Evolutionary conservation across 2,797 vertebrate species (phyloP).

Genomic region (Paratrypauchen microcephalus): DNA sequence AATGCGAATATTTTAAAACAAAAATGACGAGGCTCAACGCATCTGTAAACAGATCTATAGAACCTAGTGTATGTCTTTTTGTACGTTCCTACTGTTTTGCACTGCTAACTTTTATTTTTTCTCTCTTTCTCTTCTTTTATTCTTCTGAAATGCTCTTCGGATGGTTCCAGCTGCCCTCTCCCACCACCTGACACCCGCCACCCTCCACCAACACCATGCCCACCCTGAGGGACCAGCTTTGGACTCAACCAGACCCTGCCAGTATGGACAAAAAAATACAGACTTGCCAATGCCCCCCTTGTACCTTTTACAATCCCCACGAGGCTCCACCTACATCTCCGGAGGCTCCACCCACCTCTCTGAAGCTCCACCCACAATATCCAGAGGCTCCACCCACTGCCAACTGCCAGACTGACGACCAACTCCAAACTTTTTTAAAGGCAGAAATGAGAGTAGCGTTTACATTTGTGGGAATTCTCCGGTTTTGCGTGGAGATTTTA

Average conservation of each 20-base stretch:
- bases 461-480: slow-evolving; percentile 54
- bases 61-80: no score
- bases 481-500: slow-evolving; percentile 65
- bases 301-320: slow-evolving; percentile 18
- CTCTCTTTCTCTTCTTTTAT: slow-evolving; percentile 6
- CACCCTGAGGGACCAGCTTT: slow-evolving; percentile 30
- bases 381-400: slow-evolving; percentile 48
- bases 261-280: slow-evolving; percentile 28
- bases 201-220: slow-evolving; percentile 18
- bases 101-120: not conserved
- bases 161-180: not conserved
- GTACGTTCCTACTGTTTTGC: not conserved
- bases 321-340: slow-evolving; percentile 15
- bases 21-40: no score
- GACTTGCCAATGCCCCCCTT: slow-evolving; percentile 11
- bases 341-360: not conserved
- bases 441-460: slow-evolving; percentile 37
- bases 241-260: slow-evolving; percentile 31
- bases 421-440: slow-evolving; percentile 38
- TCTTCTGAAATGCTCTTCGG: not conserved
- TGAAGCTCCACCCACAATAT: slow-evolving; percentile 45
- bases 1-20: no score
- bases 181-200: not conserved
- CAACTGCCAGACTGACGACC: slow-evolving; percentile 48
- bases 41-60: no score